Evolutionary conservation across 2,113 vertebrate species (phyloP).

Genomic region (Phalacrocorax brasilianus): DNA sequence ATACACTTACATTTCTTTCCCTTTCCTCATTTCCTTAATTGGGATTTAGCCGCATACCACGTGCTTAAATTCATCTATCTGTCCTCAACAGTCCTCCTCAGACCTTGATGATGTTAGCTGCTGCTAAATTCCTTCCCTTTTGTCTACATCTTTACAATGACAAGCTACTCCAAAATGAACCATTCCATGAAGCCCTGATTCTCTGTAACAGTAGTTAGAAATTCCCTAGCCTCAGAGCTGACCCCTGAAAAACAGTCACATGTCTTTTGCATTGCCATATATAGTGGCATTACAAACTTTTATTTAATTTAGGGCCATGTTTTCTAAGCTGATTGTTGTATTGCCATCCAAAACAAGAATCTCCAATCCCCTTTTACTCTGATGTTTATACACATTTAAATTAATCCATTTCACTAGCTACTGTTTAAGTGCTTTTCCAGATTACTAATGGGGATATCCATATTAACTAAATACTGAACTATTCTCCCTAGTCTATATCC

Average conservation of each 20-base stretch:
- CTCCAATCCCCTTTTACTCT: background rate
- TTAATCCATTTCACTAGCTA: background rate
- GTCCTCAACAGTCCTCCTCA: background rate
- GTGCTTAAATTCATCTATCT: background rate
- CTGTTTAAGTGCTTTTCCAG: background rate
- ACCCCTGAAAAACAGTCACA: background rate
- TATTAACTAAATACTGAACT: background rate
- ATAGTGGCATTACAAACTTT: background rate
- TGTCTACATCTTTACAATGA: background rate
- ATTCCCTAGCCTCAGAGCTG: background rate
- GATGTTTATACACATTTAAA: accelerated
- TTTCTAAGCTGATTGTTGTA: background rate
- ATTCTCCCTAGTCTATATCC: background rate
- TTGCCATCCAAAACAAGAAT: background rate
- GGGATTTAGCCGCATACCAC: background rate
- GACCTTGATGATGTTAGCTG: background rate
- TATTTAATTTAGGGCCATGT: background rate
- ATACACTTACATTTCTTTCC: background rate
- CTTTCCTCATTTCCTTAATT: background rate
- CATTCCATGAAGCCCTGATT: background rate
- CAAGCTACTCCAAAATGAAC: background rate
- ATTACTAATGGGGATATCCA: background rate
- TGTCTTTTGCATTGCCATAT: background rate
- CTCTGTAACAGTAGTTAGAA: background rate
- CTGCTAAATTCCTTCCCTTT: background rate